A percentile compares a stretch with the other conserved stretches of the same genome.
Conservation (phyloP, 1,140 invertebrate species). For the Drosophila truncata region DNA sequence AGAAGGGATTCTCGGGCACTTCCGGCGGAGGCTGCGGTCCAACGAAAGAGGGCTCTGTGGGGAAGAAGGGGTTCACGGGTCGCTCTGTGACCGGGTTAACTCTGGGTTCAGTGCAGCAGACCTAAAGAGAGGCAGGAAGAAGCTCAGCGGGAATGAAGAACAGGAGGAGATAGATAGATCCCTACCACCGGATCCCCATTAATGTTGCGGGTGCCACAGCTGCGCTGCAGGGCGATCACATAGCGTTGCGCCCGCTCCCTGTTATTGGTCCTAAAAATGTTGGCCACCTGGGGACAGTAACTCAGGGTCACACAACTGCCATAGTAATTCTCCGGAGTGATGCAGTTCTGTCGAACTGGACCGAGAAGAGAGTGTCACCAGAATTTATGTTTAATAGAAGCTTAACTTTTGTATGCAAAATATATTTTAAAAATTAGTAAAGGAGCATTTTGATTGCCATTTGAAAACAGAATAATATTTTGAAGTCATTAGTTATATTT, state of each 20-base stretch:
- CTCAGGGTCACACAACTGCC: constrained; percentile 71
- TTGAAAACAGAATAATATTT: neutral
- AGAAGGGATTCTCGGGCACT: constrained; percentile 52
- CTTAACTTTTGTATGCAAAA: too few species aligned
- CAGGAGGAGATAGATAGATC: constrained; percentile 2
- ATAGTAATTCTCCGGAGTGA: constrained; percentile 78
- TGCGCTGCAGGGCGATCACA: constrained; percentile 68
- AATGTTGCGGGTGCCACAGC: constrained; percentile 71
- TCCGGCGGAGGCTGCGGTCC: constrained; percentile 9
- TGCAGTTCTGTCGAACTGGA: constrained; percentile 68
- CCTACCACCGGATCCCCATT: constrained; percentile 79
- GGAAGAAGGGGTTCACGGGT: constrained; percentile 63
- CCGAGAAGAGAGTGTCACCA: neutral
- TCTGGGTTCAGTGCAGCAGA: constrained; percentile 72
- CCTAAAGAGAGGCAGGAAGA: constrained; percentile 40
- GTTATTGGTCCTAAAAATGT: constrained; percentile 63
- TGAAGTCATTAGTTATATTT: neutral
- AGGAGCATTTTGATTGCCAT: neutral
- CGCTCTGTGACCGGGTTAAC: constrained; percentile 56
- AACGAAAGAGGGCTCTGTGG: constrained; percentile 48
- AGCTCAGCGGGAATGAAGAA: constrained; percentile 33
- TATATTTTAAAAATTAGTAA: neutral
- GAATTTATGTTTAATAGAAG: too few species aligned
- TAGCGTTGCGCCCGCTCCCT: constrained; percentile 64
- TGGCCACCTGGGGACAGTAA: constrained; percentile 72